Conservation (phyloP, 2,888 invertebrate genomes). For the Epinotia bilunana region DNA sequence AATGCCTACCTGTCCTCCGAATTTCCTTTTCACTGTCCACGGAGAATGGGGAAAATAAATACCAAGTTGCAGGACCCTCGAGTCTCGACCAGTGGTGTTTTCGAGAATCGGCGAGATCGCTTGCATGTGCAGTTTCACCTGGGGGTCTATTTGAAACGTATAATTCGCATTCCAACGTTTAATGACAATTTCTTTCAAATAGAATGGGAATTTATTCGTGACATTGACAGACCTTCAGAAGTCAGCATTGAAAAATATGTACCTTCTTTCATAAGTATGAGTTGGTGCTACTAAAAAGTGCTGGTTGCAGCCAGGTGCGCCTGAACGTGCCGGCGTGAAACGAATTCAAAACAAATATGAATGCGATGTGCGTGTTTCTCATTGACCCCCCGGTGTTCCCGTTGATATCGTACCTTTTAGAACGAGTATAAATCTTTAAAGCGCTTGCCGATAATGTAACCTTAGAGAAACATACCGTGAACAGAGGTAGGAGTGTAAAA, state of each 20-base stretch:
- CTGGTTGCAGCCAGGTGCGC: background rate
- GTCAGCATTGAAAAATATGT: too few relatives aligned
- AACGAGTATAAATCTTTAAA: constrained; percentile 8
- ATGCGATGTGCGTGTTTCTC: background rate
- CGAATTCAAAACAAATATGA: background rate
- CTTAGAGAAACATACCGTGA: background rate
- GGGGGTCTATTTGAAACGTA: background rate
- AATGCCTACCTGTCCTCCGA: constrained; percentile 30
- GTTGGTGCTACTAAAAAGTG: background rate
- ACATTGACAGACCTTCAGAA: too few relatives aligned
- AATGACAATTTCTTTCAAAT: background rate
- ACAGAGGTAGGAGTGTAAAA: background rate
- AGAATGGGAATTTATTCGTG: too few relatives aligned
- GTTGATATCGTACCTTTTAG: constrained; percentile 11
- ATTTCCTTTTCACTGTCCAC: constrained; percentile 40
- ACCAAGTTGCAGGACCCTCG: constrained; percentile 16
- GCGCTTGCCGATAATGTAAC: constrained; percentile 17
- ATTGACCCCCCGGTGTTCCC: background rate
- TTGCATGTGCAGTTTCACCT: constrained; percentile 15
- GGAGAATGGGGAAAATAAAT: constrained; percentile 37
- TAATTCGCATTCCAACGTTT: background rate
- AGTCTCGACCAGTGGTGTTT: constrained; percentile 20
- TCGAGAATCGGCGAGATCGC: constrained; percentile 24
- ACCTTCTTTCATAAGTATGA: too few relatives aligned
- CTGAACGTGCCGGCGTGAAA: background rate